phyloP scores from a whole-genome alignment of 2,797 vertebrate genomes.

The Rousettus madagascariensis region DNA sequence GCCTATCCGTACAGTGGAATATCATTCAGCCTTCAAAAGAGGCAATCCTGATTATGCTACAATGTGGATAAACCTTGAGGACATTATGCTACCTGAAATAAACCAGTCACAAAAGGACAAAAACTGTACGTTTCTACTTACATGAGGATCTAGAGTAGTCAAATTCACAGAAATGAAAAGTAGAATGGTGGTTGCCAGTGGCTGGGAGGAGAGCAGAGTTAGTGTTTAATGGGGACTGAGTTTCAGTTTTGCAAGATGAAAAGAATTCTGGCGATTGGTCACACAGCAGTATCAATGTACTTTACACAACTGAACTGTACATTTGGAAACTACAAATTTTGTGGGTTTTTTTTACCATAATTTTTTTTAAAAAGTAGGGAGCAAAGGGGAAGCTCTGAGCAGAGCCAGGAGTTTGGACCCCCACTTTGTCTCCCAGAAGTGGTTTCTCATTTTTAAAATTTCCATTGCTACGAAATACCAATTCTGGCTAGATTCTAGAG shows the following conservation, averaged over 20 bases:
- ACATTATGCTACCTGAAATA: not conserved
- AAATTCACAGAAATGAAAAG: not conserved
- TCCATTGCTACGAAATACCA: not conserved
- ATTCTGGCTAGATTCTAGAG: not conserved
- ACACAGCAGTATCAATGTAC: accelerated
- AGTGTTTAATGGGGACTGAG: not conserved
- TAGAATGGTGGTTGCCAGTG: not conserved
- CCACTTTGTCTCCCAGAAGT: not conserved
- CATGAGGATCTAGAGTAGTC: not conserved
- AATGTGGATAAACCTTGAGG: not conserved
- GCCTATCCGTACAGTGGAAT: no score
- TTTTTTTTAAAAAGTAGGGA: not conserved
- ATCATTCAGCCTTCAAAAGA: not conserved
- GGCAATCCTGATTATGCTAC: not conserved
- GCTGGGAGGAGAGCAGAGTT: not conserved
- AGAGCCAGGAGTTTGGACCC: not conserved
- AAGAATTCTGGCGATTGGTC: not conserved
- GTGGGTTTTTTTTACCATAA: not conserved
- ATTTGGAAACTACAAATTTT: not conserved
- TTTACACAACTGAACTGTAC: not conserved
- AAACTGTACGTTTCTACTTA: not conserved
- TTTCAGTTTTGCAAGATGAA: not conserved
- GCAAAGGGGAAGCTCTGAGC: not conserved
- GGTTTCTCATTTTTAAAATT: not conserved
- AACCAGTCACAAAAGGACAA: not conserved